A percentile compares a stretch with the other conserved stretches of the same genome.
Conservation (phyloP, 2,113 vertebrate genomes). For the Saimiri boliviensis region DNA sequence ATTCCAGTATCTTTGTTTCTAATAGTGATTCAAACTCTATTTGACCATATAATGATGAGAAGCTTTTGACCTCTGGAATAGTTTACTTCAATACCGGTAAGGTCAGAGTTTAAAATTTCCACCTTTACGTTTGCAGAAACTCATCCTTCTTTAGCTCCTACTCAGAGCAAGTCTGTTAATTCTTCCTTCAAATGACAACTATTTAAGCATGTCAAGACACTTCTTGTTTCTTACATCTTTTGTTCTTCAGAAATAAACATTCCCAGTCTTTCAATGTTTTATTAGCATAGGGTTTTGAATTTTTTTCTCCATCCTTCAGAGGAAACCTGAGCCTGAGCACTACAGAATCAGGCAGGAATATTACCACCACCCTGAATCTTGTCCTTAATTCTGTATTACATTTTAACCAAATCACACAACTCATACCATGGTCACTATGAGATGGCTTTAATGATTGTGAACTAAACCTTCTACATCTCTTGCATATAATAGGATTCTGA, state of each 20-base stretch:
- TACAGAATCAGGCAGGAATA: not conserved
- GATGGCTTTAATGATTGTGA: not conserved
- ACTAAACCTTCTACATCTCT: not conserved
- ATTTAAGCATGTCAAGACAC: not conserved
- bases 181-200: not conserved
- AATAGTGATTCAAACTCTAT: not conserved
- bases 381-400: not conserved
- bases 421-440: not conserved
- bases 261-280: not conserved
- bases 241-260: not conserved
- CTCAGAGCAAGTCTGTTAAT: not conserved
- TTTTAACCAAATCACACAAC: not conserved
- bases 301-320: not conserved
- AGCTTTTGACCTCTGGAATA: not conserved
- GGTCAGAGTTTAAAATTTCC: not conserved
- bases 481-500: not conserved
- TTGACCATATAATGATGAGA: not conserved
- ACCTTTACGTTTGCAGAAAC: not conserved
- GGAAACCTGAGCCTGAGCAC: not conserved
- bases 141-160: not conserved
- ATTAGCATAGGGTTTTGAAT: not conserved
- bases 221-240: not conserved
- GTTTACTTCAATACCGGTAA: not conserved
- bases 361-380: not conserved
- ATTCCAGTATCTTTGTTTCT: not conserved